phyloP scores from a whole-genome alignment of 2,113 vertebrate species.

The Sitta europaea region DNA sequence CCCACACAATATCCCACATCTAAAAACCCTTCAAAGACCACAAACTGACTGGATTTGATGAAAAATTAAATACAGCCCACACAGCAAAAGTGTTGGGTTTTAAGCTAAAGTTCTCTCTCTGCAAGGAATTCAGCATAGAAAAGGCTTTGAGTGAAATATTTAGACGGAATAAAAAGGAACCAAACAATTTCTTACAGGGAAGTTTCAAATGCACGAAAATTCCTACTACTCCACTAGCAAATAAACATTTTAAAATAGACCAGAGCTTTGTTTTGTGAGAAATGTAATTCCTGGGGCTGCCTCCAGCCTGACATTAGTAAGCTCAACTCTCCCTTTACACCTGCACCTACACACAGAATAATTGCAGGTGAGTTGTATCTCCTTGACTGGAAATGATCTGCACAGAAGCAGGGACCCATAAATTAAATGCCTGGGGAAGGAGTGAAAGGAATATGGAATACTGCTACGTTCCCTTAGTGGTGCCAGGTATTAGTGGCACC shows the following conservation, averaged over 20 bases:
- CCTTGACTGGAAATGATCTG: not conserved
- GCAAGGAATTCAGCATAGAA: not conserved
- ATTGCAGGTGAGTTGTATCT: not conserved
- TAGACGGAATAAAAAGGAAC: not conserved
- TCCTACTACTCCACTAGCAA: not conserved
- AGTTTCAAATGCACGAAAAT: not conserved
- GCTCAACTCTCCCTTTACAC: not conserved
- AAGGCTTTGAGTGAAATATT: not conserved
- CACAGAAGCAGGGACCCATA: not conserved
- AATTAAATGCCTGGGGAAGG: not conserved
- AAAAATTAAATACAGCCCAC: not conserved
- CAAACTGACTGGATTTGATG: not conserved
- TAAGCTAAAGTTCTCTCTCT: not conserved
- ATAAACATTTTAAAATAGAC: not conserved
- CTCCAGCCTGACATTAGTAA: not conserved
- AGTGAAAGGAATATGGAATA: not conserved
- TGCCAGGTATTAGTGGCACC: not conserved
- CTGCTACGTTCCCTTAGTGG: accelerated
- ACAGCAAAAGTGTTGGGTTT: not conserved
- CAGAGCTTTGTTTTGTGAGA: not conserved
- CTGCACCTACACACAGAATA: not conserved
- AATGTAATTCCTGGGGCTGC: not conserved
- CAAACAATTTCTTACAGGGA: not conserved
- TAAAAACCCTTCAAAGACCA: slow-evolving; percentile 4
- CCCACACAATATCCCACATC: not conserved